Percentiles rank a stretch among this genome's conserved stretches.
phyloP scores from a whole-genome alignment of 2,113 vertebrate genomes.

The Thunnus thynnus region DNA sequence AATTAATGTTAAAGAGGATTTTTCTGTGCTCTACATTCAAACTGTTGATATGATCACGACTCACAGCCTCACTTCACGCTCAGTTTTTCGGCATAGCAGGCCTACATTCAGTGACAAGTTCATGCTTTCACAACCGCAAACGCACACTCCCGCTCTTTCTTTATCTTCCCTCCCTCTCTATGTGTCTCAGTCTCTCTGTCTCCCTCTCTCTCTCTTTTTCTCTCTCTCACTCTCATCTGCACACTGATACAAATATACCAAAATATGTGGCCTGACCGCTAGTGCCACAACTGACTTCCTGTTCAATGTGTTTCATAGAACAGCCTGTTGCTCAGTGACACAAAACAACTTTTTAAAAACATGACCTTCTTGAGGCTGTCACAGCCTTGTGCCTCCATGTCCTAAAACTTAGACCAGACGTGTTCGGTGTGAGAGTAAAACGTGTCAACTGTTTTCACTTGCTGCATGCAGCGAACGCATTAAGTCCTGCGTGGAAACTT shows the following conservation, averaged over 20 bases:
- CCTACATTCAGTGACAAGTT: constrained; percentile 13
- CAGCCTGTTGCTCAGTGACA: constrained; percentile 77
- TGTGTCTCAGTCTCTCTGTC: constrained; percentile 2
- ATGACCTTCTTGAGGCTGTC: constrained; percentile 44
- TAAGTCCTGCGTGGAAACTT: constrained; percentile 48
- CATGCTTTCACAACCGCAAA: constrained; percentile 51
- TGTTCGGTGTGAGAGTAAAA: background rate
- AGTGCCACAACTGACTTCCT: constrained; percentile 87
- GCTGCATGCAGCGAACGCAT: background rate
- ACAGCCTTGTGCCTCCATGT: background rate
- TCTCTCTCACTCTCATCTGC: constrained; percentile 60
- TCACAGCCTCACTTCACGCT: background rate
- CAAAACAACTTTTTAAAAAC: constrained; percentile 66
- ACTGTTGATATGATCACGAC: constrained; percentile 25
- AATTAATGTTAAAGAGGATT: background rate
- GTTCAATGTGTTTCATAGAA: constrained; percentile 79
- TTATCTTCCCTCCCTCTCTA: constrained; percentile 42
- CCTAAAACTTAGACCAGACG: background rate
- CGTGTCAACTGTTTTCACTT: background rate
- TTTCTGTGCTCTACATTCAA: constrained; percentile 2
- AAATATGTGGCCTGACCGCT: constrained; percentile 78
- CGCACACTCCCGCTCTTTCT: constrained; percentile 57
- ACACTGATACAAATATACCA: constrained; percentile 81
- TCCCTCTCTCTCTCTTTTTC: constrained; percentile 38
- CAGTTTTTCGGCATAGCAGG: background rate